Evolutionary conservation across 2,888 invertebrate genomes (phyloP), one percentile per base, ranked within the genome.

Genomic region (Acanthosoma haemorrhoidale): DNA sequence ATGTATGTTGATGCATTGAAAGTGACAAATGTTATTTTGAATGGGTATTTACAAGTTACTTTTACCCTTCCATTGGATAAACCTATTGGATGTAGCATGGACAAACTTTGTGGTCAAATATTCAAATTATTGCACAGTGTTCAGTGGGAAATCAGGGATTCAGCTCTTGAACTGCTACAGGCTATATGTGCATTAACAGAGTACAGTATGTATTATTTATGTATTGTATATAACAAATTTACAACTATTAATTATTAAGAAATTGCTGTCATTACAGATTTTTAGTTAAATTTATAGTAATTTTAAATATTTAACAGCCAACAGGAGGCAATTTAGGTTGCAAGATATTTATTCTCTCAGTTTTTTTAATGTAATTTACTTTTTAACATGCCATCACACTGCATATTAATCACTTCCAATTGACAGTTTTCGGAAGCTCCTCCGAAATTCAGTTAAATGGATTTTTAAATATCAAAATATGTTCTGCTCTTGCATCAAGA

Each of bases 131-230:
- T 91, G 77, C 87, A 89, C 75, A 90, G 90, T 77, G 79, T 83
- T 3, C 83, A 86, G 61, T 92, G 92, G 92, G 91, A 92, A 79
- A 86, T 92, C 1, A 83, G 91, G 39, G 92, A 92, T 75, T 88
- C 88, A 4, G 87, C 90, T 0, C 77, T 92, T 29, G 91, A 92
- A 78, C 80, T 91, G 41, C 80, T 92, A 6, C 84, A 85, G 51
- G 87, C 88, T 0, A 86, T 90, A 77, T 87, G 88, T 0, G 82
- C 83, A 43, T 86, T 91, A 73, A 87, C 90, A 0, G 86, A 85
- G 78, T 82, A 86, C 72, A 90, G 91, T 91, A 82, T 83, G 86
- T 81, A 61, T 25, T 21, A 1, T 15, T 41, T n/a, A 36, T 36
- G 11, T 36, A 36, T 6, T 36, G 36, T 11, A 9, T 36, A 9